Evolutionary conservation across 1,140 invertebrate genomes (phyloP).

Genomic region (Euglossa dilemma): DNA sequence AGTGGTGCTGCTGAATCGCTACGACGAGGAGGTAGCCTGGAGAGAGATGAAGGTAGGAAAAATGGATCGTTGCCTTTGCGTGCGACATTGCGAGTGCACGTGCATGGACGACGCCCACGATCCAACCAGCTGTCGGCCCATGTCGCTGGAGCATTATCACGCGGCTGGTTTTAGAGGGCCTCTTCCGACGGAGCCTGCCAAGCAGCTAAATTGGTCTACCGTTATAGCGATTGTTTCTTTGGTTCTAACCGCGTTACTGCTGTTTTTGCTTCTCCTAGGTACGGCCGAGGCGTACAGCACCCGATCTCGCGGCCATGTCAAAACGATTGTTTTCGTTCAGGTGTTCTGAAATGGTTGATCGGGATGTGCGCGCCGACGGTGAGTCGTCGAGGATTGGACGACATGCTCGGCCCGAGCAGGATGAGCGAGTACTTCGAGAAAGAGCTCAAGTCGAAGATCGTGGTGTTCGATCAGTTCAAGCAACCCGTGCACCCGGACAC

Average conservation of each 20-base stretch:
- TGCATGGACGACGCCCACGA: slow-evolving; percentile 69
- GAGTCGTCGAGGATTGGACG: slow-evolving; percentile 61
- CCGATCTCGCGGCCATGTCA: not conserved
- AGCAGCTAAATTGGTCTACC: slow-evolving; percentile 19
- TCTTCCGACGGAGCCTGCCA: slow-evolving; percentile 68
- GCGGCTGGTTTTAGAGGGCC: slow-evolving; percentile 80
- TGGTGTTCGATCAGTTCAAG: slow-evolving; percentile 34
- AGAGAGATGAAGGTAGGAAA: slow-evolving; percentile 77
- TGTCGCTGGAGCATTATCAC: slow-evolving; percentile 77
- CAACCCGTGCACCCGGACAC: slow-evolving; percentile 62
- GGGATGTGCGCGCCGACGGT: slow-evolving; percentile 52
- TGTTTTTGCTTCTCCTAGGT: slow-evolving; percentile 64
- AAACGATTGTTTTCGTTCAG: slow-evolving; percentile 22
- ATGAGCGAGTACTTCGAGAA: slow-evolving; percentile 50
- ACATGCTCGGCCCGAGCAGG: slow-evolving; percentile 18
- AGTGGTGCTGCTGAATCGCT: slow-evolving; percentile 78
- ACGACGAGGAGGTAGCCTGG: slow-evolving; percentile 77
- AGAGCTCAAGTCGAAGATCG: slow-evolving; percentile 42
- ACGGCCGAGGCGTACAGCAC: not conserved
- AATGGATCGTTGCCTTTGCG: slow-evolving; percentile 80
- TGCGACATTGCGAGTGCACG: slow-evolving; percentile 80
- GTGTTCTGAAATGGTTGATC: slow-evolving; percentile 58
- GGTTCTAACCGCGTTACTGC: slow-evolving; percentile 40
- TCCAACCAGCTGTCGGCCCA: slow-evolving; percentile 74
- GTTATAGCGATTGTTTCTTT: slow-evolving; percentile 37